phyloP scores from a whole-genome alignment of 2,113 vertebrate genomes.

The Marcusenius ussheri region DNA sequence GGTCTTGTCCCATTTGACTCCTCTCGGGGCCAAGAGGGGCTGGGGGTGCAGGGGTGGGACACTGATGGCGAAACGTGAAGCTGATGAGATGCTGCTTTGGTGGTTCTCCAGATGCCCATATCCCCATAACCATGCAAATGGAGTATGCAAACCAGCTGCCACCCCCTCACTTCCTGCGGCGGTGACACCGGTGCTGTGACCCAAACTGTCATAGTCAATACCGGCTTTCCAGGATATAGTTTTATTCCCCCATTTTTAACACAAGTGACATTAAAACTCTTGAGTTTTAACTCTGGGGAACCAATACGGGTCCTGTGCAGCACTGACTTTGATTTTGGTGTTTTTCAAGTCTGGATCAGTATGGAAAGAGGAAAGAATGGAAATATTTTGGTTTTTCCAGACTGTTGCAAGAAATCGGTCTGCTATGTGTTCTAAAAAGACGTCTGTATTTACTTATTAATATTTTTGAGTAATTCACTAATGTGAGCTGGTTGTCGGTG shows the following conservation, averaged over 20 bases:
- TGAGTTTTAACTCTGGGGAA: background rate
- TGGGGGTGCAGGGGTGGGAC: background rate
- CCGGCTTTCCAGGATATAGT: background rate
- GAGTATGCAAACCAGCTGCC: slow-evolving; percentile 47
- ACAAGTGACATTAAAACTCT: background rate
- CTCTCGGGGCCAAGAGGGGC: background rate
- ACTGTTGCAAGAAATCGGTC: background rate
- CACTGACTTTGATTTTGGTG: background rate
- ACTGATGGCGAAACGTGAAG: background rate
- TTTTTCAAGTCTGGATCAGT: background rate
- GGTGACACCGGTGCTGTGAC: background rate
- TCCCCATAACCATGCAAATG: slow-evolving; percentile 49
- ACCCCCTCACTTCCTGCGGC: background rate
- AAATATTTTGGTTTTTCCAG: background rate
- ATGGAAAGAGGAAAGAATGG: background rate
- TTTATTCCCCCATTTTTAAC: background rate
- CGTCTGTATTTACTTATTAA: background rate
- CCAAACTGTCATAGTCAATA: background rate
- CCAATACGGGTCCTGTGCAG: background rate
- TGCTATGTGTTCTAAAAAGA: background rate
- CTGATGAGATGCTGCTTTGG: background rate
- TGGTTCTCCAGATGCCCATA: background rate
- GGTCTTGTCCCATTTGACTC: background rate
- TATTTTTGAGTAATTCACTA: background rate
- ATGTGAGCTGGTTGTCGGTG: background rate